Base-by-base conservation (phyloP, 2,113 vertebrate species). In the Oryzias celebensis region DNA sequence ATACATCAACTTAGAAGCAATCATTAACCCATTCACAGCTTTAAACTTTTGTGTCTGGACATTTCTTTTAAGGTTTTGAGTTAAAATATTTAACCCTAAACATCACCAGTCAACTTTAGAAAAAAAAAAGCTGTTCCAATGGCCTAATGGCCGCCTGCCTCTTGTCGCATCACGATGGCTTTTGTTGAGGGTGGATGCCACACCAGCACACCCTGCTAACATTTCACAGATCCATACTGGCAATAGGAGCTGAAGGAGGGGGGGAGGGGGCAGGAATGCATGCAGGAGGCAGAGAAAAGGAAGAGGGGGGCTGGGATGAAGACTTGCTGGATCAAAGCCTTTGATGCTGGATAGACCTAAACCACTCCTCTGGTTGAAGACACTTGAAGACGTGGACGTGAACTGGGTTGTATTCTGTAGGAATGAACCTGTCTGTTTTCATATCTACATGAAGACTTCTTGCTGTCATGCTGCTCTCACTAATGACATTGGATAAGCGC, bases 201-300 rank as follows among this genome's bases (percentile, higher is more conserved):
- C 53, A 50, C 53, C 65, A 81, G 69, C 67, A 80, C 72, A 75
- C 61, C 59, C 75, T 41, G 75, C 66, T 76, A 82, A 83, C 82
- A 83, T 84, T 84, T 86, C 67, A 80, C 76, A 85, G 59, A 80
- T 70, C 73, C 68, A 82, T 84, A 71, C 66, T 42, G 46, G 68
- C 56, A 54, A 59, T 73, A 58, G 71, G 58, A 71, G 58, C 69
- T 75, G 22, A 62, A 66, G 64, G 16, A 56, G 47, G 62, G 61
- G 20, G 71, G 87, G 82, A 72, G 56, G 75, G 36, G 83, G 77
- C 60, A 77, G 75, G 70, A 75, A 77, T 83, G 77, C 78, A 77
- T 74, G 72, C 55, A 75, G 58, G 62, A 87, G 80, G 67, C 62
- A 81, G 70, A 67, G 77, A 71, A 62, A 74, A 66, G 24, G 56